Conservation (phyloP, 92 coral and sea anemone genomes). For the Heliopora coerulea region DNA sequence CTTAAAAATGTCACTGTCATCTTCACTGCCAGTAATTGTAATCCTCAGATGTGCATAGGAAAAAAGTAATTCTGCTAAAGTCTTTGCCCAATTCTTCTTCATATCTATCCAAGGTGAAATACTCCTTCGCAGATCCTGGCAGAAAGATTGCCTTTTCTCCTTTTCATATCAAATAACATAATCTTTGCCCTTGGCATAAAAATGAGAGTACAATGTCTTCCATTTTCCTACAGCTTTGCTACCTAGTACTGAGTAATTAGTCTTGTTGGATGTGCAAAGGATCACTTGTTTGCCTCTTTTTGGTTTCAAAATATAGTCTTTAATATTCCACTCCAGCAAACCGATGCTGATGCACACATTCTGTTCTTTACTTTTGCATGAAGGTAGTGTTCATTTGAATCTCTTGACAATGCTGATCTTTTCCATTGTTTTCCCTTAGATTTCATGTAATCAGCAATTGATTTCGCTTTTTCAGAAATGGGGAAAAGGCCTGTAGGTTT, state of each 20-base stretch:
- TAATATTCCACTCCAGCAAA: slow-evolving; percentile 42
- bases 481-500: slow-evolving; percentile 21
- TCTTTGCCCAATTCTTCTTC: slow-evolving; percentile 48
- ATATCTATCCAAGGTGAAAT: slow-evolving; percentile 44
- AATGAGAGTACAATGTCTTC: slow-evolving; percentile 51
- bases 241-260: slow-evolving; percentile 35
- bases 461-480: neutral
- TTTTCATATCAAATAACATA: slow-evolving; percentile 54
- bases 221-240: slow-evolving; percentile 54
- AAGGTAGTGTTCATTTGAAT: neutral
- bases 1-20: neutral
- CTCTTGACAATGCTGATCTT: slow-evolving; percentile 1
- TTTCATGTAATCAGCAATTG: slow-evolving; percentile 9
- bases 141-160: slow-evolving; percentile 56
- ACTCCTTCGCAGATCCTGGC: slow-evolving; percentile 55
- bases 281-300: slow-evolving; percentile 59
- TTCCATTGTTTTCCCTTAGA: slow-evolving; percentile 12
- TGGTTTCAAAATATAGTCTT: slow-evolving; percentile 49
- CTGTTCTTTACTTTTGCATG: slow-evolving; percentile 14
- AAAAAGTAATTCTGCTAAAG: slow-evolving; percentile 40
- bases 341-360: slow-evolving; percentile 45
- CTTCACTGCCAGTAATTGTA: neutral
- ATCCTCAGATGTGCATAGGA: slow-evolving; percentile 21
- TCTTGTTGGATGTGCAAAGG: slow-evolving; percentile 29
- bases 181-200: slow-evolving; percentile 49